These are phyloP conservation scores for Thymelicus acteon DNA, from an alignment of 2,888 invertebrate species.

Conservation along the genomic window DNA sequence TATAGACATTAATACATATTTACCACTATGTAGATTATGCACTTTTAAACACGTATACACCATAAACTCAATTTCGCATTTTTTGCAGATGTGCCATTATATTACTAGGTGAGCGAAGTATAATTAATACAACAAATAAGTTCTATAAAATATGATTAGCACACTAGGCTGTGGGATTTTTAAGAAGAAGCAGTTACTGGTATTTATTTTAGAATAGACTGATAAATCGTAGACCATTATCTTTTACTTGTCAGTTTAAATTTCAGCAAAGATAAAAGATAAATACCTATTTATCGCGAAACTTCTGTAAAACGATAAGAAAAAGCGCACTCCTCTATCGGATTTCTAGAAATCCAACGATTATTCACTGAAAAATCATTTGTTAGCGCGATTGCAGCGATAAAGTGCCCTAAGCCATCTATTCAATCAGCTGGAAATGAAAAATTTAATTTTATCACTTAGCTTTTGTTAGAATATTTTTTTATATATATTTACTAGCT, in stretches of 20 bases:
- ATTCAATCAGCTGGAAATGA: slow-evolving; percentile 5
- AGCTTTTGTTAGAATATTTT: background rate
- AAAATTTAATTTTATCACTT: background rate
- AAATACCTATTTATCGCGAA: slow-evolving; percentile 23
- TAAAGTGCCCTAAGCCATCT: background rate
- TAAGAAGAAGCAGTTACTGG: too few species aligned
- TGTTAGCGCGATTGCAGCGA: slow-evolving; percentile 25
- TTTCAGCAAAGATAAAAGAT: slow-evolving; percentile 23
- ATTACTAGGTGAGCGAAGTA: too few species aligned
- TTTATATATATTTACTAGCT: too few species aligned
- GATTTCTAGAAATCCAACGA: slow-evolving; percentile 32
- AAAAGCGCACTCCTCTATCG: slow-evolving; percentile 25
- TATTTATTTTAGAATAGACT: background rate
- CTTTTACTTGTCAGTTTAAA: slow-evolving; percentile 4
- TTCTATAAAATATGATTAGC: too few species aligned
- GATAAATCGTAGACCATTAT: background rate
- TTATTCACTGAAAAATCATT: slow-evolving; percentile 35
- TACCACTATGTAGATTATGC: too few species aligned
- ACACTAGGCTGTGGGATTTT: too few species aligned
- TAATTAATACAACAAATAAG: too few species aligned
- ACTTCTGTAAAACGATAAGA: slow-evolving; percentile 28
- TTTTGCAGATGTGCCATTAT: too few species aligned
- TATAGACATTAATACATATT: too few species aligned
- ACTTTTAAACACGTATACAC: too few species aligned
- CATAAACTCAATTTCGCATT: too few species aligned